A percentile compares a stretch with the other conserved stretches of the same genome.
phyloP scores from a whole-genome alignment of 2,888 invertebrate genomes.

The Drosophila atripex region DNA sequence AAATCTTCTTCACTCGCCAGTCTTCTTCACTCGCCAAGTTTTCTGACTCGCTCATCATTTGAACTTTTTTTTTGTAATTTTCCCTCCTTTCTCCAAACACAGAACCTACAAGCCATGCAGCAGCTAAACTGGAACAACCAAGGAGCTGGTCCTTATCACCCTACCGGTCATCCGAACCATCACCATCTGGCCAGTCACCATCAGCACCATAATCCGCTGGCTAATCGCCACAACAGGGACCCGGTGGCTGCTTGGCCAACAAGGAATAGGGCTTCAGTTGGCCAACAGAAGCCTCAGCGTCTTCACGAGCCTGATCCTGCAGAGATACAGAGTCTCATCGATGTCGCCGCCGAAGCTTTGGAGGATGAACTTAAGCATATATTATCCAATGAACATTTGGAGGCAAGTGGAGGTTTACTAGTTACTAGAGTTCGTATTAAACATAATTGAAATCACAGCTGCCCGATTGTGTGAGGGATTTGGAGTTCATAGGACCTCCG shows the following conservation, averaged over 20 bases:
- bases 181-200: neutral
- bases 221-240: neutral
- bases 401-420: neutral
- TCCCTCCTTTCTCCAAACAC: too few species aligned
- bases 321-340: neutral
- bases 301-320: neutral
- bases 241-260: neutral
- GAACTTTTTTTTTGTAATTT: too few species aligned
- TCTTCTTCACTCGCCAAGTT: too few species aligned
- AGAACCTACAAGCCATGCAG: neutral
- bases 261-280: neutral
- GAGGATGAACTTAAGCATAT: neutral
- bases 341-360: neutral
- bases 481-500: neutral
- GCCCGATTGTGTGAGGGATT: neutral
- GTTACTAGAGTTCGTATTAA: too few species aligned
- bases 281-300: neutral
- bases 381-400: neutral
- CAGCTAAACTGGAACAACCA: neutral
- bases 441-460: neutral
- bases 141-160: neutral
- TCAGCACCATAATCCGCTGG: neutral
- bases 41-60: too few species aligned
- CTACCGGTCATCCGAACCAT: neutral
- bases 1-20: too few species aligned